A percentile compares a stretch with the other conserved stretches of the same genome.
Conservation (phyloP, 1,140 invertebrate genomes). For the Aphelenchoides avenae region DNA sequence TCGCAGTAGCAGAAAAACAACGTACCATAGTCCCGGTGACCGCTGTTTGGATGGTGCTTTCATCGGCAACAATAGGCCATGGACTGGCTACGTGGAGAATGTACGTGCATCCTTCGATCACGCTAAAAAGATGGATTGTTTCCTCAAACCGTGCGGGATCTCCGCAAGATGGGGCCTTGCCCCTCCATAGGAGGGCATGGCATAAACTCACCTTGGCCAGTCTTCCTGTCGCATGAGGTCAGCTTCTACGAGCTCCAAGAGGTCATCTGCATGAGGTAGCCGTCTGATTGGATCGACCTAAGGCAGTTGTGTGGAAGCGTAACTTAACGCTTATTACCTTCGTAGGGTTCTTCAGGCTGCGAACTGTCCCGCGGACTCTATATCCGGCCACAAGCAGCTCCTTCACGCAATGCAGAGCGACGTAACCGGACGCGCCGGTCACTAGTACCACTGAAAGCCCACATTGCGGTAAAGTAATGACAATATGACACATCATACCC, state of each 20-base stretch:
- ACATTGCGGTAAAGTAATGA: too few relatives aligned
- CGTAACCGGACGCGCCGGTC: slow-evolving; percentile 65
- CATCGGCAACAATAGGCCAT: slow-evolving; percentile 61
- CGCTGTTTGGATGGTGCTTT: slow-evolving; percentile 63
- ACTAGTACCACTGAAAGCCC: slow-evolving; percentile 62
- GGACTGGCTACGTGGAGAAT: slow-evolving; percentile 66
- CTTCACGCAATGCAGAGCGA: slow-evolving; percentile 64
- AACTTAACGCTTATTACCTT: too few relatives aligned
- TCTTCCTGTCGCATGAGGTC: slow-evolving; percentile 54
- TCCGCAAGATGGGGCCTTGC: background rate
- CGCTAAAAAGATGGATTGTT: slow-evolving; percentile 38
- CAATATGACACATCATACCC: too few relatives aligned
- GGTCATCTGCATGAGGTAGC: slow-evolving; percentile 58
- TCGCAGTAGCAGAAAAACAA: too few relatives aligned
- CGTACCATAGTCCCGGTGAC: slow-evolving; percentile 65
- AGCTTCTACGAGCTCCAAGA: slow-evolving; percentile 63
- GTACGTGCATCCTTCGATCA: slow-evolving; percentile 63
- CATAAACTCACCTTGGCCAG: slow-evolving; percentile 26
- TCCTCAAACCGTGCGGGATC: background rate
- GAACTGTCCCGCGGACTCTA: slow-evolving; percentile 64
- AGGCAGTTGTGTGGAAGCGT: too few relatives aligned
- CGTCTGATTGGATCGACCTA: slow-evolving; percentile 57
- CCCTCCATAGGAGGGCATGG: background rate
- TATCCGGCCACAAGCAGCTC: slow-evolving; percentile 64
- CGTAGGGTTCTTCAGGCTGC: slow-evolving; percentile 62